A percentile compares a stretch with the other conserved stretches of the same genome.
phyloP scores from a whole-genome alignment of 2,113 vertebrate species.

The Microtus oregoni region DNA sequence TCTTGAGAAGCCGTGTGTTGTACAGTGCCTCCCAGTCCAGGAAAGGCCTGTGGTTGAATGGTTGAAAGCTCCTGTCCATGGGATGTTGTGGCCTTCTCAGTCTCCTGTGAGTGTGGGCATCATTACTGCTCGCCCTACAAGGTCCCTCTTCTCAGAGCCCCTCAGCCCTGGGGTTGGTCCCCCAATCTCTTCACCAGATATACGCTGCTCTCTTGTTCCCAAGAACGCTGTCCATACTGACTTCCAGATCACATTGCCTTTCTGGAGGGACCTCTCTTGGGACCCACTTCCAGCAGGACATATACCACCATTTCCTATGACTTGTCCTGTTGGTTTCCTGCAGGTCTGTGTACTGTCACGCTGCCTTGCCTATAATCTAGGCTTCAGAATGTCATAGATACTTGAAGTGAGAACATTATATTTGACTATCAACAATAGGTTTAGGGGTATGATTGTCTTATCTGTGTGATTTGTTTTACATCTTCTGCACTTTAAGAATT shows the following conservation, averaged over 20 bases:
- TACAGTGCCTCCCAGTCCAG: not conserved
- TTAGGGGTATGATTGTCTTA: not conserved
- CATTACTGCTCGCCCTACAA: not conserved
- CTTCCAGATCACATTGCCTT: not conserved
- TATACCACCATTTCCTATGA: not conserved
- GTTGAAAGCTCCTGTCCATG: not conserved
- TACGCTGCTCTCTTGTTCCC: not conserved
- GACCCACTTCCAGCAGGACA: not conserved
- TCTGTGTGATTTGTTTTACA: not conserved
- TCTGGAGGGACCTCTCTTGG: not conserved
- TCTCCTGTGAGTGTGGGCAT: not conserved
- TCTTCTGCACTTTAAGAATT: conserved; percentile 41
- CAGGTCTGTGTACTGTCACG: not conserved
- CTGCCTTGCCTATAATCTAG: not conserved
- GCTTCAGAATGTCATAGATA: not conserved
- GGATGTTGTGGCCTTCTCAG: not conserved
- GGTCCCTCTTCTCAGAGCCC: fast-evolving
- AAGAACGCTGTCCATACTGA: too few relatives aligned
- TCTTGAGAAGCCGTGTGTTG: not conserved
- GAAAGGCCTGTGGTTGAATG: not conserved
- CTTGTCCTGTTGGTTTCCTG: not conserved
- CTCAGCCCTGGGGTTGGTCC: too few relatives aligned
- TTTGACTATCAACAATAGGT: not conserved
- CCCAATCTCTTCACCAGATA: not conserved
- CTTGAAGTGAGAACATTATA: not conserved